Conservation (phyloP, 1,140 invertebrate species). For the Panulirus ornatus region DNA sequence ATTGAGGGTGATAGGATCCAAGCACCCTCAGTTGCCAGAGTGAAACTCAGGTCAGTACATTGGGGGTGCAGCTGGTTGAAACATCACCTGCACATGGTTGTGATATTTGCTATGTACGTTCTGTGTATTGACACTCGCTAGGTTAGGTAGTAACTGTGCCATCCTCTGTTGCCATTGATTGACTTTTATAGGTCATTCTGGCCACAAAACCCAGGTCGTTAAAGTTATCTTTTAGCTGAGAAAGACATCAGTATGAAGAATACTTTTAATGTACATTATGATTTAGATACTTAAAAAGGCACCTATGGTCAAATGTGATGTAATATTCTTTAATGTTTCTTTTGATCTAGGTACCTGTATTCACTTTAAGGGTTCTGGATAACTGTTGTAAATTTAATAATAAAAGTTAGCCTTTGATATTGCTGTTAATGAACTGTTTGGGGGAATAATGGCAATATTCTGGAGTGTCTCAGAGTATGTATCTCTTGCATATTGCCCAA, state of each 20-base stretch:
- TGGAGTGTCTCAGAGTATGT: slow-evolving; percentile 61
- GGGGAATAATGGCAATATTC: slow-evolving; percentile 69
- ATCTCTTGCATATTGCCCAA: slow-evolving; percentile 71
- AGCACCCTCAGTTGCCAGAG: slow-evolving; percentile 40
- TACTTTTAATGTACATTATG: slow-evolving; percentile 59
- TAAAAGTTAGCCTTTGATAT: slow-evolving; percentile 69
- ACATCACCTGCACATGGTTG: slow-evolving; percentile 71
- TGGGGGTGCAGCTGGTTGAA: slow-evolving; percentile 51
- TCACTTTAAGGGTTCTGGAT: slow-evolving; percentile 63
- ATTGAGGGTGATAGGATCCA: slow-evolving; percentile 53
- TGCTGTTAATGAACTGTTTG: slow-evolving; percentile 68
- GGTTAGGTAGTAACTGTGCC: slow-evolving; percentile 73
- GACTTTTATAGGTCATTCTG: slow-evolving; percentile 64
- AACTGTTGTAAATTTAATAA: slow-evolving; percentile 69
- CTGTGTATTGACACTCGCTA: slow-evolving; percentile 66
- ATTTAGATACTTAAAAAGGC: slow-evolving; percentile 60
- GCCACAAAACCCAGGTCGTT: slow-evolving; percentile 65
- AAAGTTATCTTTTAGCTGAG: slow-evolving; percentile 65
- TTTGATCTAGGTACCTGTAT: slow-evolving; percentile 70
- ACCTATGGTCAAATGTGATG: slow-evolving; percentile 72
- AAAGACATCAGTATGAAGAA: slow-evolving; percentile 50
- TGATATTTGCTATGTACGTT: slow-evolving; percentile 70
- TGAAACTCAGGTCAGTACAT: slow-evolving; percentile 28
- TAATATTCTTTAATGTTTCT: slow-evolving; percentile 66
- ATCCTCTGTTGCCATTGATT: slow-evolving; percentile 69